These are phyloP conservation scores for Brachymystax lenok DNA, from an alignment of 2,797 vertebrate genomes.

Conservation along the genomic window DNA sequence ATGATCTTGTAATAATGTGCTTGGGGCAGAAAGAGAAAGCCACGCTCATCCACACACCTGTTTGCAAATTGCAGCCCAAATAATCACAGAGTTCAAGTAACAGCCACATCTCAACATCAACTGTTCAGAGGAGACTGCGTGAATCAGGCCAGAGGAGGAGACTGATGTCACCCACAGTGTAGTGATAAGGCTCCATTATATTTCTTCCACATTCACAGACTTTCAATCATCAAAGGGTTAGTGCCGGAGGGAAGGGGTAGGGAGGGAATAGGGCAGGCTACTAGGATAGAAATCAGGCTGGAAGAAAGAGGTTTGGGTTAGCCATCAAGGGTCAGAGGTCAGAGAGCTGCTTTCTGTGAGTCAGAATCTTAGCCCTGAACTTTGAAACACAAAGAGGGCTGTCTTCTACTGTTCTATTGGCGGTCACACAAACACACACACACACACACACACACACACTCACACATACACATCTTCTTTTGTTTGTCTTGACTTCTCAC, in stretches of 20 bases:
- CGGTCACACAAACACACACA: conserved; percentile 12
- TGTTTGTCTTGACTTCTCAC: conserved; percentile 34
- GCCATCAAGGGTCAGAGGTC: conserved; percentile 38
- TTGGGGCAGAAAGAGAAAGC: not conserved
- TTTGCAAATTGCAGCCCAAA: not conserved
- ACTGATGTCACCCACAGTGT: too few relatives aligned
- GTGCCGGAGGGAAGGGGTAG: not conserved
- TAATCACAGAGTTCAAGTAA: too few relatives aligned
- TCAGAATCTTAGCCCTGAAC: conserved; percentile 52
- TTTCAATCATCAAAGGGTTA: not conserved
- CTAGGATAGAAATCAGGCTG: conserved; percentile 43
- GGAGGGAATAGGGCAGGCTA: not conserved
- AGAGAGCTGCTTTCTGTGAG: conserved; percentile 23
- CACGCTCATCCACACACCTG: not conserved
- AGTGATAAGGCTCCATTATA: too few relatives aligned
- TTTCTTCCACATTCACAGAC: too few relatives aligned
- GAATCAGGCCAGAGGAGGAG: too few relatives aligned
- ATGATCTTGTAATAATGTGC: not conserved
- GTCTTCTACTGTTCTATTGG: conserved; percentile 41
- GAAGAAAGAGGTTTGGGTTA: conserved; percentile 23
- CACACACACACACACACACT: conserved; percentile 16
- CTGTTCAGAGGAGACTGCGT: too few relatives aligned
- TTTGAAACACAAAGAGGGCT: conserved; percentile 51
- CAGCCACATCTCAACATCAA: too few relatives aligned
- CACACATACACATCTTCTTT: conserved; percentile 15